phyloP scores from a whole-genome alignment of 2,113 vertebrate genomes.

The Laticauda laticaudata region DNA sequence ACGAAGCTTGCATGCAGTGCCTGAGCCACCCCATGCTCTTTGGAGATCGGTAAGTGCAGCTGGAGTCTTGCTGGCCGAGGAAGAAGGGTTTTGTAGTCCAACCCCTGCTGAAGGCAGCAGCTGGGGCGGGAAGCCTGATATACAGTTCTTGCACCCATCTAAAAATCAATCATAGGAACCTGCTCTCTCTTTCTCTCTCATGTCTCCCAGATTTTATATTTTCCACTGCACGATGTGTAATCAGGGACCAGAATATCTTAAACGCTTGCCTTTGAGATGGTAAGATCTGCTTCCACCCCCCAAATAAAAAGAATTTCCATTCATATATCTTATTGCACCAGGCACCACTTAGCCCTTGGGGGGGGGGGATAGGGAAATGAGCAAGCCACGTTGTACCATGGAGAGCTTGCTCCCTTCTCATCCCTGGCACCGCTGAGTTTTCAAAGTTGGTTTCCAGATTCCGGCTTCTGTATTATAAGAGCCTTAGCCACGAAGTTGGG shows the following conservation, averaged over 20 bases:
- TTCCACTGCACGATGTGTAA: slow-evolving; percentile 92
- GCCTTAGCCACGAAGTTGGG: not conserved
- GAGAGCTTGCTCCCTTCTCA: not conserved
- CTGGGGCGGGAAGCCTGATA: not conserved
- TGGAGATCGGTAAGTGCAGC: slow-evolving; percentile 84
- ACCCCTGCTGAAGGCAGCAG: not conserved
- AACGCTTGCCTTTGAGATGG: slow-evolving; percentile 89
- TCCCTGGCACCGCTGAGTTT: not conserved
- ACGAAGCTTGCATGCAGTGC: slow-evolving; percentile 95
- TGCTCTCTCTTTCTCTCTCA: not conserved
- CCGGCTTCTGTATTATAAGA: not conserved
- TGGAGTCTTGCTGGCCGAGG: not conserved
- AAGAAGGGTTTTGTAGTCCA: not conserved
- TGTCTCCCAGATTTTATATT: slow-evolving; percentile 83
- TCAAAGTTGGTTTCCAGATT: not conserved
- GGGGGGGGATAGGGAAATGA: not conserved
- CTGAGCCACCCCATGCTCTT: slow-evolving; percentile 94
- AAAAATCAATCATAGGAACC: not conserved
- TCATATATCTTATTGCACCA: not conserved
- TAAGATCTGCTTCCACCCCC: slow-evolving; percentile 49
- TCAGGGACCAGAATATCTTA: slow-evolving; percentile 89
- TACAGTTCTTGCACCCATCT: not conserved
- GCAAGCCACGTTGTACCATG: not conserved
- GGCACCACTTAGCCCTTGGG: not conserved
- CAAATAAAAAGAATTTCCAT: not conserved